Conservation (phyloP, 2,888 invertebrate genomes). For the Agonopterix heracliana region DNA sequence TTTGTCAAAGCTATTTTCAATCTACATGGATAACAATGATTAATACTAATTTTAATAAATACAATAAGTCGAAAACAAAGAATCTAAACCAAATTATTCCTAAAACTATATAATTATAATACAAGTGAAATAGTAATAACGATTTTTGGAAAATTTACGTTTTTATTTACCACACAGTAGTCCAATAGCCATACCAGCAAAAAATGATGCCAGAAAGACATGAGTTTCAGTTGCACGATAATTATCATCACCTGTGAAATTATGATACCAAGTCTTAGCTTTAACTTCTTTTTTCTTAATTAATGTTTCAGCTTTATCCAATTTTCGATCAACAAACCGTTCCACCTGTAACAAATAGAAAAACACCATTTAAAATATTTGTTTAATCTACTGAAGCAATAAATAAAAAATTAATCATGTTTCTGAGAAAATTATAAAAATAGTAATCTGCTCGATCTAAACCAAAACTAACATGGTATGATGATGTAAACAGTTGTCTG, state of each 20-base stretch:
- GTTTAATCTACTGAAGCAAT: too few relatives aligned
- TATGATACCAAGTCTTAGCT: slow-evolving; percentile 86
- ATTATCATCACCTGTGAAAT: slow-evolving; percentile 79
- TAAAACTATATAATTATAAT: not conserved
- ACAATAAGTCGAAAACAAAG: not conserved
- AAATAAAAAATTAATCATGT: too few relatives aligned
- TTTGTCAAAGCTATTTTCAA: too few relatives aligned
- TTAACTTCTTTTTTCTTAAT: slow-evolving; percentile 82
- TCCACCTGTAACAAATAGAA: slow-evolving; percentile 79
- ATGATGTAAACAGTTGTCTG: too few relatives aligned
- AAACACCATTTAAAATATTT: not conserved
- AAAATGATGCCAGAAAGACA: slow-evolving; percentile 87
- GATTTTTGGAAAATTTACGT: not conserved
- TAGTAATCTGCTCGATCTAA: too few relatives aligned
- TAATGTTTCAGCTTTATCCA: slow-evolving; percentile 86
- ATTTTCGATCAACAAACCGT: slow-evolving; percentile 86
- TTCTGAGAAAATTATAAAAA: too few relatives aligned
- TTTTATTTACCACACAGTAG: slow-evolving; percentile 67
- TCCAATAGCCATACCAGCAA: slow-evolving; percentile 86
- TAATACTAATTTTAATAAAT: too few relatives aligned
- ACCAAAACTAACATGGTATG: too few relatives aligned
- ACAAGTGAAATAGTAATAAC: not conserved
- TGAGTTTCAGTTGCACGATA: slow-evolving; percentile 85
- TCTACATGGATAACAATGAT: too few relatives aligned
- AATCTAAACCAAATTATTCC: not conserved